These are phyloP conservation scores for Spisula solida DNA, from an alignment of 2,888 invertebrate species.

Conservation along the genomic window DNA sequence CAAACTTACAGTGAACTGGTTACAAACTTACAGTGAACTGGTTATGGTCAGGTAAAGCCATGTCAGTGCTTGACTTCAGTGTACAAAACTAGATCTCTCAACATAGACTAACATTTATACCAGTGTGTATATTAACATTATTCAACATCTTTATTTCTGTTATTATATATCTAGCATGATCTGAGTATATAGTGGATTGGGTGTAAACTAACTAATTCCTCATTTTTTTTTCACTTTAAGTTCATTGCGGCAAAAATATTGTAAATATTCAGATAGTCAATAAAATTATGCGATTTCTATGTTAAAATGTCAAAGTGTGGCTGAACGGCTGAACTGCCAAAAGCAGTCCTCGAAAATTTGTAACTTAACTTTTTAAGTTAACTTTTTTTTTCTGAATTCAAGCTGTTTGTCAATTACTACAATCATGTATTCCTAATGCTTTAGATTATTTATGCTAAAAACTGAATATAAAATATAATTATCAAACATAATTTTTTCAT, in stretches of 20 bases:
- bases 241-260: background rate
- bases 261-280: background rate
- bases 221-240: background rate
- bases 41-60: conserved; percentile 15
- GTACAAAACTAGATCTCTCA: conserved; percentile 48
- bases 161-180: background rate
- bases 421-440: no score
- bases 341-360: no score
- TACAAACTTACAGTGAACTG: conserved; percentile 15
- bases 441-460: no score
- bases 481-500: background rate
- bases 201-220: background rate
- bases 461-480: no score
- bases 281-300: no score
- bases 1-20: conserved; percentile 19
- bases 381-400: no score
- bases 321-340: no score
- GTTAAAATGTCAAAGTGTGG: no score
- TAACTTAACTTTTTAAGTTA: no score
- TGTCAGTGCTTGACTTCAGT: conserved; percentile 52
- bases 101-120: background rate
- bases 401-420: no score
- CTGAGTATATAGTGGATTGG: background rate
- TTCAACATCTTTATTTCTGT: background rate
- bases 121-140: conserved; percentile 1